Evolutionary conservation across 2,797 vertebrate species (phyloP).

Genomic region (Hydrocynus forskahlii): DNA sequence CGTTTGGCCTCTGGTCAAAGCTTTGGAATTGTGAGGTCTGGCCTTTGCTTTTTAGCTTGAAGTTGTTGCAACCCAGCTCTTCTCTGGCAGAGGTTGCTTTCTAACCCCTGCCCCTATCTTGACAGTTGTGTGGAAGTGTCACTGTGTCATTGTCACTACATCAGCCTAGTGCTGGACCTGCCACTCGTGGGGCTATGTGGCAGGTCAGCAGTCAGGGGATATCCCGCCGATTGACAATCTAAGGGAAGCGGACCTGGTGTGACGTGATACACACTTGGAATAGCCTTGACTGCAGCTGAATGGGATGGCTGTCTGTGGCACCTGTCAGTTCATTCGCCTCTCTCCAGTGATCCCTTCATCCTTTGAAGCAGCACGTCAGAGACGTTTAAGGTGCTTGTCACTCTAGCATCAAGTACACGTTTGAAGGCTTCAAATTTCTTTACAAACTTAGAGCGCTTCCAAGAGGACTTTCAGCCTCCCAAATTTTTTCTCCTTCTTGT

Average conservation of each 20-base stretch:
- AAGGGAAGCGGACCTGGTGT: conserved; percentile 23
- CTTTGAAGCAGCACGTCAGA: conserved; percentile 43
- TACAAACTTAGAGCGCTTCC: background rate
- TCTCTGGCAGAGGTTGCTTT: background rate
- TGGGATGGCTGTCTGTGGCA: conserved; percentile 36
- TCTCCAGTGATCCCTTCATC: conserved; percentile 28
- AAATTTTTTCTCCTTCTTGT: background rate
- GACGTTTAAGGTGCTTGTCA: conserved; percentile 44
- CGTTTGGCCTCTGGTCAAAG: background rate
- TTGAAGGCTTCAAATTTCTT: background rate
- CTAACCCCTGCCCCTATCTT: background rate
- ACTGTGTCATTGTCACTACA: conserved; percentile 27
- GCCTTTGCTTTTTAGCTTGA: background rate
- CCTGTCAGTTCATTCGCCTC: conserved; percentile 41
- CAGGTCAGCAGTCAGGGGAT: conserved; percentile 34
- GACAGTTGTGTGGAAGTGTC: conserved; percentile 6
- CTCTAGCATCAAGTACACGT: conserved; percentile 16
- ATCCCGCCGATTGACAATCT: conserved; percentile 28
- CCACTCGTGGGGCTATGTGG: conserved; percentile 64
- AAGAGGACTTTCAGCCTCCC: background rate
- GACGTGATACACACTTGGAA: conserved; percentile 33
- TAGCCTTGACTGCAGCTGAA: conserved; percentile 9
- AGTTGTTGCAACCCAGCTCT: background rate
- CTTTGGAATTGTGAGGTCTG: background rate
- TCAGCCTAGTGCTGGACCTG: conserved; percentile 15